A percentile compares a stretch with the other conserved stretches of the same genome.
These are phyloP conservation scores for Eupithecia subumbrata DNA, from an alignment of 2,888 invertebrate species.

Conservation along the genomic window DNA sequence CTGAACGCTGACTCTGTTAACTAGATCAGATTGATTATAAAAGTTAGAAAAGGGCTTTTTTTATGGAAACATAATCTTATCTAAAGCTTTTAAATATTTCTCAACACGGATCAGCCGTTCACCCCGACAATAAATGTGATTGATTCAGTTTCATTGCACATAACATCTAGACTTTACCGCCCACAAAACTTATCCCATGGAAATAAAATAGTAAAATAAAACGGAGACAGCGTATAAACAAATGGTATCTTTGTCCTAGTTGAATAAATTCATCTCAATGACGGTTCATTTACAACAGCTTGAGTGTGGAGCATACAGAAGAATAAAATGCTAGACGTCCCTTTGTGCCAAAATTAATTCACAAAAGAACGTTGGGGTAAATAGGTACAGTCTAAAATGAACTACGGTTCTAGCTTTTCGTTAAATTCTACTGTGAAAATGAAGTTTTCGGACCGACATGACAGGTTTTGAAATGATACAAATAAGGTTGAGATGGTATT, in stretches of 20 bases:
- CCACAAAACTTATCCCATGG: conserved; percentile 31
- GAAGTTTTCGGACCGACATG: neutral
- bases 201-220: conserved; percentile 36
- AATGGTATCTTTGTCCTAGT: conserved; percentile 37
- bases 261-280: conserved; percentile 42
- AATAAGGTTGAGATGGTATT: neutral
- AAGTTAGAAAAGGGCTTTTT: neutral
- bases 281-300: conserved; percentile 38
- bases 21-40: neutral
- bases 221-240: conserved; percentile 37
- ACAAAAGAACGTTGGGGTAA: conserved; percentile 5
- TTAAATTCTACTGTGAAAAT: neutral
- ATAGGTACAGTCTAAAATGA: conserved; percentile 11
- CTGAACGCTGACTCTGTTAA: neutral
- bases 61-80: neutral
- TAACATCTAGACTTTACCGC: conserved; percentile 31
- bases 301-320: conserved; percentile 34
- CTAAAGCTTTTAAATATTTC: neutral
- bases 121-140: conserved; percentile 14
- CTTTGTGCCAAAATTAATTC: conserved; percentile 16
- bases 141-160: conserved; percentile 27
- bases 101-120: conserved; percentile 1
- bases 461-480: neutral
- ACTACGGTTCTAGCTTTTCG: neutral
- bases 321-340: conserved; percentile 24